These are phyloP conservation scores for Agelastica alni DNA, from an alignment of 2,888 invertebrate genomes.

Conservation along the genomic window DNA sequence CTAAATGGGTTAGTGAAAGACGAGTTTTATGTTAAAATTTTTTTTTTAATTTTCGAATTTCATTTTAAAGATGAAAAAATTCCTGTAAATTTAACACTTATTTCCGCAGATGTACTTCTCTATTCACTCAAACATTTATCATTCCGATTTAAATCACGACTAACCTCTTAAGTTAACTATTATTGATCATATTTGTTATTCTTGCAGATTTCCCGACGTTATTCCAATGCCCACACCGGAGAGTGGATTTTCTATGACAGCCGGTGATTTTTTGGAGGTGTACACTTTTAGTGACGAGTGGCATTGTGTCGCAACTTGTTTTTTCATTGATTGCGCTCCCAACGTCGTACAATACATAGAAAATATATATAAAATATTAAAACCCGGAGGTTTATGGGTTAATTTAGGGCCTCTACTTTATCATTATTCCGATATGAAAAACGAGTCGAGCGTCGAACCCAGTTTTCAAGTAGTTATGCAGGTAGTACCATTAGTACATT, in stretches of 20 bases:
- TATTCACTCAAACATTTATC: too few relatives aligned
- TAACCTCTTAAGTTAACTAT: too few relatives aligned
- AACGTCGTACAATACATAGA: constrained; percentile 95
- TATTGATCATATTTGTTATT: constrained; percentile 6
- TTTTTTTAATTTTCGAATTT: too few relatives aligned
- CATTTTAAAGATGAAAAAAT: too few relatives aligned
- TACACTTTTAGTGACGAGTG: constrained; percentile 74
- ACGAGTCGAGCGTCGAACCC: constrained; percentile 90
- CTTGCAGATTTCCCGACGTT: constrained; percentile 80
- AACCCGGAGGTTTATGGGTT: constrained; percentile 88
- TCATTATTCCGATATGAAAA: constrained; percentile 83
- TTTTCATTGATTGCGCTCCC: constrained; percentile 98
- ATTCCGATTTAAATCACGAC: too few relatives aligned
- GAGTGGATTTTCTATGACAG: constrained; percentile 88
- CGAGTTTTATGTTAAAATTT: too few relatives aligned
- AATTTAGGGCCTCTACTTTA: constrained; percentile 92
- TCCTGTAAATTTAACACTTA: too few relatives aligned
- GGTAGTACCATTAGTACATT: constrained; percentile 57
- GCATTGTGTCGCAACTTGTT: constrained; percentile 94
- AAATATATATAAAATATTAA: constrained; percentile 85
- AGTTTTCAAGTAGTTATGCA: constrained; percentile 71
- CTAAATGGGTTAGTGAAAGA: too few relatives aligned
- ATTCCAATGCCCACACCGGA: constrained; percentile 71
- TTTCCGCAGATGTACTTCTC: too few relatives aligned
- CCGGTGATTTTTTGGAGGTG: constrained; percentile 95